These are phyloP conservation scores for Pangasius krempfi DNA, from an alignment of 2,797 vertebrate genomes.

Conservation along the genomic window DNA sequence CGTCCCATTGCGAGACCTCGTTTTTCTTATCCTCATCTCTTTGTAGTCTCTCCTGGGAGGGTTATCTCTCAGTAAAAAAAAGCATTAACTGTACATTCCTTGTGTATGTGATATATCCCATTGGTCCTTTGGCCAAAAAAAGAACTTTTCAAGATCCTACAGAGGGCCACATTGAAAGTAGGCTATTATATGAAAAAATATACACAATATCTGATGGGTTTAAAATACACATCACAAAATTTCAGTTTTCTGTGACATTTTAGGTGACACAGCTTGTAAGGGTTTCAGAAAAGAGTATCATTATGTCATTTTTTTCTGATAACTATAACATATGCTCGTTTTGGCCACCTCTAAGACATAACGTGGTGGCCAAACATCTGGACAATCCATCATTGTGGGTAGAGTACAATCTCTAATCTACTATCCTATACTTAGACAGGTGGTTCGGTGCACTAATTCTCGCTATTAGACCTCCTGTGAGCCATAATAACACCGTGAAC, in stretches of 20 bases:
- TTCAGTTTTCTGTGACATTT: not conserved
- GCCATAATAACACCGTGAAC: slow-evolving; percentile 28
- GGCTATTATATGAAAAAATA: not conserved
- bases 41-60: slow-evolving; percentile 13
- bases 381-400: not conserved
- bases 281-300: not conserved
- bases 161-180: not conserved
- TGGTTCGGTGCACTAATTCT: not conserved
- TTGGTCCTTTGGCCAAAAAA: not conserved
- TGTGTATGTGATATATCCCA: slow-evolving; percentile 5
- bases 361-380: slow-evolving; percentile 19
- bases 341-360: slow-evolving; percentile 6
- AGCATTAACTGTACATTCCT: not conserved
- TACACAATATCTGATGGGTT: not conserved
- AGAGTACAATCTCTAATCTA: slow-evolving; percentile 19
- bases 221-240: slow-evolving; percentile 1
- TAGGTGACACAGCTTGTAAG: not conserved
- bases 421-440: slow-evolving; percentile 8
- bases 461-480: slow-evolving; percentile 21
- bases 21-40: slow-evolving; percentile 22
- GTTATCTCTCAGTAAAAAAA: not conserved
- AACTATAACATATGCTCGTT: not conserved
- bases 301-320: not conserved
- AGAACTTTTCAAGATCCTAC: not conserved
- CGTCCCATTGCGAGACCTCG: slow-evolving; percentile 12